These are phyloP conservation scores for Cabera pusaria DNA, from an alignment of 2,888 invertebrate genomes.

Conservation along the genomic window DNA sequence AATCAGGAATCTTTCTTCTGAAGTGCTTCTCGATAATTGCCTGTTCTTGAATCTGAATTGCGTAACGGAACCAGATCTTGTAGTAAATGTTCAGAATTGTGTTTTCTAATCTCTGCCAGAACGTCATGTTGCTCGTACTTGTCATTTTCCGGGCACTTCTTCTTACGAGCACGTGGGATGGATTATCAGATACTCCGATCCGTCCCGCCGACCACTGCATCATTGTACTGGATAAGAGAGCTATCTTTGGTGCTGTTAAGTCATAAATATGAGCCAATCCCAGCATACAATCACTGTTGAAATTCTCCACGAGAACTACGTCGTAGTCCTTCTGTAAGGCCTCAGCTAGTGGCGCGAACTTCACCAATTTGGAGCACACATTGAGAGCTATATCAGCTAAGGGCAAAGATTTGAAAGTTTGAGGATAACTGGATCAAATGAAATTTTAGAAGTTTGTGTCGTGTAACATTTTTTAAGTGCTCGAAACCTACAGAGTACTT, in stretches of 20 bases:
- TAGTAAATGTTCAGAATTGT: slow-evolving; percentile 50
- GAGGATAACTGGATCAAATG: too few relatives aligned
- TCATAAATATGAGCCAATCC: slow-evolving; percentile 82
- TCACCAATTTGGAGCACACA: slow-evolving; percentile 64
- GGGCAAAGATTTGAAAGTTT: slow-evolving; percentile 52
- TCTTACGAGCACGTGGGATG: slow-evolving; percentile 79
- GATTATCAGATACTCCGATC: slow-evolving; percentile 73
- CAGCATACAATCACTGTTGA: slow-evolving; percentile 86
- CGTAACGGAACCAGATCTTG: slow-evolving; percentile 58
- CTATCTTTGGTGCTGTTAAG: slow-evolving; percentile 79
- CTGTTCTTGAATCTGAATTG: slow-evolving; percentile 59
- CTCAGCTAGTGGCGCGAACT: slow-evolving; percentile 58
- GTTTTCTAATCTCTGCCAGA: slow-evolving; percentile 73
- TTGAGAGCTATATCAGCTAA: slow-evolving; percentile 55
- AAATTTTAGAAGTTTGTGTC: too few relatives aligned
- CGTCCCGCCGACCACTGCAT: slow-evolving; percentile 82
- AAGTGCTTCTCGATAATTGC: slow-evolving; percentile 67
- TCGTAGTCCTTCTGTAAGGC: slow-evolving; percentile 81
- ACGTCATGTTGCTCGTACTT: too few relatives aligned
- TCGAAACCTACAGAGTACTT: too few relatives aligned
- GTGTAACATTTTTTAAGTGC: too few relatives aligned
- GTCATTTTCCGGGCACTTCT: slow-evolving; percentile 64
- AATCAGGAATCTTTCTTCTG: slow-evolving; percentile 71
- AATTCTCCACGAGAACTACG: slow-evolving; percentile 84
- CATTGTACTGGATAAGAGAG: slow-evolving; percentile 78